Evolutionary conservation across 2,113 vertebrate species (phyloP).

Genomic region (Rhombomys opimus): DNA sequence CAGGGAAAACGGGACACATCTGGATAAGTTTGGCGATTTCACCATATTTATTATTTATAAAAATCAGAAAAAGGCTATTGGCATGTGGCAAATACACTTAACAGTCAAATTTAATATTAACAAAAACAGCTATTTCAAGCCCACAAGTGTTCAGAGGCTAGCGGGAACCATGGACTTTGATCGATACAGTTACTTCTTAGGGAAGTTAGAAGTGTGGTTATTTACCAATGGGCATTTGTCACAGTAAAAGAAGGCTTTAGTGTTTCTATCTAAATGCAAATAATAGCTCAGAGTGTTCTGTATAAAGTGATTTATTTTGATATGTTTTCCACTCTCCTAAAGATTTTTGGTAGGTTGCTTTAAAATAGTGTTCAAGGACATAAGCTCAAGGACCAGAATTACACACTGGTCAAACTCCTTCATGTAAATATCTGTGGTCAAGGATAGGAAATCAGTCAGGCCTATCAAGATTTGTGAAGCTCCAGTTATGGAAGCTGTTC

Average conservation of each 20-base stretch:
- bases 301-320: conserved; percentile 63
- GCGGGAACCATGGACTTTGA: background rate
- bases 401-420: conserved; percentile 38
- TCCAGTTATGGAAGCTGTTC: background rate
- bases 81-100: background rate
- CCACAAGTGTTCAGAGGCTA: background rate
- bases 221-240: conserved; percentile 43
- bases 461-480: conserved; percentile 42
- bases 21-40: background rate
- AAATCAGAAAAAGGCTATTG: background rate
- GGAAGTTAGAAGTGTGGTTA: background rate
- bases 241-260: background rate
- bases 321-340: background rate
- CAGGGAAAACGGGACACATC: background rate
- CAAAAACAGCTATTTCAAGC: background rate
- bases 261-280: conserved; percentile 71
- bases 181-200: background rate
- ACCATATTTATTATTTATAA: background rate
- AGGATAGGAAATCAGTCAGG: conserved; percentile 37
- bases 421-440: conserved; percentile 26
- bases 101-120: background rate
- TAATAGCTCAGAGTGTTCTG: conserved; percentile 44
- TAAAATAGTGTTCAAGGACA: conserved; percentile 52
- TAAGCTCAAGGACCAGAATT: conserved; percentile 43
- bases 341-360: conserved; percentile 52